Conservation (phyloP, 2,888 invertebrate genomes). For the Belgica antarctica region DNA sequence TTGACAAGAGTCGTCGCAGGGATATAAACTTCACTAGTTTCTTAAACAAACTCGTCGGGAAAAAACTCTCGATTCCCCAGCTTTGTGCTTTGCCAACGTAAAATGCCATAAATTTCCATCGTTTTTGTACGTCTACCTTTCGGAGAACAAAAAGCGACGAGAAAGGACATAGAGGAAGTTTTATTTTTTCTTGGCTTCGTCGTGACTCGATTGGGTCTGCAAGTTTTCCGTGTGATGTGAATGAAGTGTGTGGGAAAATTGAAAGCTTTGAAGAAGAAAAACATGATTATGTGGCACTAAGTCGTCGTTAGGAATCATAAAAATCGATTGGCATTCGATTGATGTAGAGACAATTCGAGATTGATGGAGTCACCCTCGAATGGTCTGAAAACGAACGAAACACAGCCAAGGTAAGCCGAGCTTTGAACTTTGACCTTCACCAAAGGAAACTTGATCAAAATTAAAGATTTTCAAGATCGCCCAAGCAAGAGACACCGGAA, state of each 20-base stretch:
- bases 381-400: constrained; percentile 21
- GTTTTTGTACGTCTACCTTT: constrained; percentile 15
- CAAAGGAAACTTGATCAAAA: neutral
- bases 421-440: neutral
- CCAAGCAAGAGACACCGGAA: neutral
- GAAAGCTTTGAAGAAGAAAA: neutral
- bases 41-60: neutral
- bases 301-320: constrained; percentile 21
- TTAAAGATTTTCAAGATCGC: too few species aligned
- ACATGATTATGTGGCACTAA: constrained; percentile 37
- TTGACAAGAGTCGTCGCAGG: neutral
- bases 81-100: neutral
- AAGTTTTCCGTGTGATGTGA: neutral
- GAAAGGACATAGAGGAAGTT: neutral
- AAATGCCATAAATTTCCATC: constrained; percentile 27
- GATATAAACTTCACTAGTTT: neutral
- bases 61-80: neutral
- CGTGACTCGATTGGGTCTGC: neutral
- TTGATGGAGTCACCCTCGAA: constrained; percentile 35
- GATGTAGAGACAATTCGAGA: constrained; percentile 33
- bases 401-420: constrained; percentile 29
- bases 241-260: neutral
- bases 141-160: neutral
- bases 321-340: constrained; percentile 42
- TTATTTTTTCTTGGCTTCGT: neutral